Evolutionary conservation across 2,113 vertebrate genomes (phyloP).

Genomic region (Equus przewalskii): DNA sequence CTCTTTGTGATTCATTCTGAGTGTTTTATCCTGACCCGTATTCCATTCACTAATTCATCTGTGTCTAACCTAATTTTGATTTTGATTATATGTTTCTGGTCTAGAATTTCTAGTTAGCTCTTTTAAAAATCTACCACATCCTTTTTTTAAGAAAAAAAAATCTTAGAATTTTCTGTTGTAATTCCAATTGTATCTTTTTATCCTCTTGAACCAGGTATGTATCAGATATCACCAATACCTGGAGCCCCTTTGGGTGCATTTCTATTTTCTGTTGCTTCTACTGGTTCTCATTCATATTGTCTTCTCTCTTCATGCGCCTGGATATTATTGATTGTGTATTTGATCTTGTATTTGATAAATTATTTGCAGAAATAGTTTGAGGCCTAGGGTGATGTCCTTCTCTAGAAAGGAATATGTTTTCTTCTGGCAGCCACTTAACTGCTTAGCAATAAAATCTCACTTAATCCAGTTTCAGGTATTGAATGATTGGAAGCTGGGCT

Average conservation of each 20-base stretch:
- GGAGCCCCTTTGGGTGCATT: neutral
- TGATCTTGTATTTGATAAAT: neutral
- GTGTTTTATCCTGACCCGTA: neutral
- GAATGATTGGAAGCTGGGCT: neutral
- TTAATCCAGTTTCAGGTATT: neutral
- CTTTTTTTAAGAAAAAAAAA: neutral
- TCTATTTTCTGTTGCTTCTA: neutral
- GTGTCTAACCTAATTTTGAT: slow-evolving; percentile 18
- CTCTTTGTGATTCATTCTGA: neutral
- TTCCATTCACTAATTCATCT: neutral
- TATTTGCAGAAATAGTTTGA: slow-evolving; percentile 13
- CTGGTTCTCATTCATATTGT: neutral
- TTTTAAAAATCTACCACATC: neutral
- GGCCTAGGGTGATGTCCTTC: neutral
- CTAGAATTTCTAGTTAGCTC: slow-evolving; percentile 34
- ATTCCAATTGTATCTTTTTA: neutral
- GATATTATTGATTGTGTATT: neutral
- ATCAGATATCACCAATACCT: neutral
- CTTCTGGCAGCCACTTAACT: neutral
- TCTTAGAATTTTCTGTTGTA: neutral
- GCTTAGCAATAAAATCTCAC: neutral
- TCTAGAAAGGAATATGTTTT: neutral
- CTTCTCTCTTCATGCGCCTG: neutral
- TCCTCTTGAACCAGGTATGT: neutral
- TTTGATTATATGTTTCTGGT: slow-evolving; percentile 12